Base-by-base conservation (phyloP, 2,888 invertebrate species). In the Ectemnius cavifrons region DNA sequence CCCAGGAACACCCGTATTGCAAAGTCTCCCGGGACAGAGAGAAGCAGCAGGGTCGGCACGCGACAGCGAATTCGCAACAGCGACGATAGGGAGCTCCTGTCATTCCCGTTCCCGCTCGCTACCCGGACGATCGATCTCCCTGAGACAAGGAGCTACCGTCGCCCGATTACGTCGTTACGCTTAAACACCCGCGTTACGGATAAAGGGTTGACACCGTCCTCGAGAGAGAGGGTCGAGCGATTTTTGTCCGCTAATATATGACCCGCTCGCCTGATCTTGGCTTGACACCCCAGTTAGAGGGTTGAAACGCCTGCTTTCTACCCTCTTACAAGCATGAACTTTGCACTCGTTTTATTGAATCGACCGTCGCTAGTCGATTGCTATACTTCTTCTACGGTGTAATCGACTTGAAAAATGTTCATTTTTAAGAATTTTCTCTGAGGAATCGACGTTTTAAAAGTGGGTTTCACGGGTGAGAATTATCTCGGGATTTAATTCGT, bases 41-140 rank as follows among this genome's bases (percentile, higher is more conserved):
- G 52, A 2, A 16, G 14, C 52, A 52, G 52, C 52, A 52, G 52
- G 52, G 5, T 16, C 11, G 52, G n/a, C 83, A 84, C 82, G 83
- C 83, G 84, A 83, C 85, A 76, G 72, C 79, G 78, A 86, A 87
- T 88, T 87, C 82, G 85, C 82, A 81, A 84, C 81, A 61, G 46
- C 72, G 72, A 75, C 72, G 75, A 69, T 63, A 67, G 66, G 66
- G 71, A 73, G 14, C 14, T 46, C 66, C 57, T 70, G 60, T n/a
- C 60, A 3, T 20, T 59, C 18, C n/a, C 11, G 49, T 49, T 3
- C 13, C 20, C 47, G 23, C 23, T 60, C 37, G 18, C 52, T 57
- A 63, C 37, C 37, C 49, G 47, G 49, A 47, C 52, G 63, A 68
- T 63, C 37, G 37, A 37, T 37, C 37, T 37, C 37, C 37, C 18